These are phyloP conservation scores for Drosophila bunnanda DNA, from an alignment of 2,888 invertebrate genomes.

Conservation along the genomic window DNA sequence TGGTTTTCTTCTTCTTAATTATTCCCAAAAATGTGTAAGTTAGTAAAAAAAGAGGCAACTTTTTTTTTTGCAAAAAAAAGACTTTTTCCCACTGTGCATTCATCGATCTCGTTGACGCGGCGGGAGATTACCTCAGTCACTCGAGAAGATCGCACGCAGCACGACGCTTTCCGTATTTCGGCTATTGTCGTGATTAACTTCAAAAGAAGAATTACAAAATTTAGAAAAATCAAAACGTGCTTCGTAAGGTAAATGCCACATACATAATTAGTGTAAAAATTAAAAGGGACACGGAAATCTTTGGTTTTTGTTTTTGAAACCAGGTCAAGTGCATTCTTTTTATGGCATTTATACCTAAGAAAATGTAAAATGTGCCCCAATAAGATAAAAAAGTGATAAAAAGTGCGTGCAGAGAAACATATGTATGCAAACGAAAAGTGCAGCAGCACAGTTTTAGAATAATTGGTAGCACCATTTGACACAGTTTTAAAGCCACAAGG, in stretches of 20 bases:
- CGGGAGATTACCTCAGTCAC: slow-evolving; percentile 56
- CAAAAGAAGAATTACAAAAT: slow-evolving; percentile 28
- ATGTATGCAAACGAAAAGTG: slow-evolving; percentile 59
- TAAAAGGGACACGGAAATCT: neutral
- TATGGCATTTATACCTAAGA: slow-evolving; percentile 25
- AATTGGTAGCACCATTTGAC: neutral
- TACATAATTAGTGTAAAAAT: neutral
- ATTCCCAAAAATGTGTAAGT: no score
- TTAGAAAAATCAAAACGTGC: slow-evolving; percentile 8
- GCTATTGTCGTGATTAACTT: slow-evolving; percentile 62
- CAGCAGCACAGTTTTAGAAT: slow-evolving; percentile 43
- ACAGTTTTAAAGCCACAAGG: slow-evolving; percentile 11
- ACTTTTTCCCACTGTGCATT: neutral
- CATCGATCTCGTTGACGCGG: slow-evolving; percentile 58
- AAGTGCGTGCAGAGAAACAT: slow-evolving; percentile 56
- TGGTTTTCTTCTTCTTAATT: no score
- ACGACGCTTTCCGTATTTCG: slow-evolving; percentile 58
- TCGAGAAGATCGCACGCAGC: slow-evolving; percentile 46
- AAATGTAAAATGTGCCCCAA: slow-evolving; percentile 30
- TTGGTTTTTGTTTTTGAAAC: slow-evolving; percentile 10
- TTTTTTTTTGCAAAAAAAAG: no score
- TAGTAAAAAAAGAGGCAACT: no score
- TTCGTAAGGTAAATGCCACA: slow-evolving; percentile 20
- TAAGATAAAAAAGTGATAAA: slow-evolving; percentile 47
- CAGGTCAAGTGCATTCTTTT: slow-evolving; percentile 64